Conservation (phyloP, 2,797 vertebrate species). For the Trachops cirrhosus region DNA sequence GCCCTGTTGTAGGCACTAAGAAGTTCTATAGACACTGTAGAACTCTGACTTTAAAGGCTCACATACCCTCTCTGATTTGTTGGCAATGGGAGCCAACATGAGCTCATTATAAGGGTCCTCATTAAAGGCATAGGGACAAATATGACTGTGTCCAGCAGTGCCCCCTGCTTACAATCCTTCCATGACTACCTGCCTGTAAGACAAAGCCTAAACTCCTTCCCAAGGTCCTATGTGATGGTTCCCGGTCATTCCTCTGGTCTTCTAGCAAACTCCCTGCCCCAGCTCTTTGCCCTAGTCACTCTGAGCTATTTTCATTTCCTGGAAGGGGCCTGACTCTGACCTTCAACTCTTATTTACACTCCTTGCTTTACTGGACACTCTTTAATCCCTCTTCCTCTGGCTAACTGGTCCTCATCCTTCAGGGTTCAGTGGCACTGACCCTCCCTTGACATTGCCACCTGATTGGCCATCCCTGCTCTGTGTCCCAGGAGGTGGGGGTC, state of each 20-base stretch:
- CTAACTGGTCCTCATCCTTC: neutral
- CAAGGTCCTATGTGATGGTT: neutral
- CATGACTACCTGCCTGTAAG: neutral
- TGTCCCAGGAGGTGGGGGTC: neutral
- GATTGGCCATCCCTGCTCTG: neutral
- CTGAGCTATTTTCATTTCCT: neutral
- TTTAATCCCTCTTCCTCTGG: neutral
- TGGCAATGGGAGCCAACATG: neutral
- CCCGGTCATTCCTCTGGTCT: neutral
- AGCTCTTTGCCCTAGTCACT: neutral
- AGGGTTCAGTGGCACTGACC: neutral
- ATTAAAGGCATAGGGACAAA: neutral
- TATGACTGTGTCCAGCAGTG: neutral
- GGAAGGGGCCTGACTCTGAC: neutral
- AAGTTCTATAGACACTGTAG: neutral
- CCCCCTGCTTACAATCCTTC: neutral
- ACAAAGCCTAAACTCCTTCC: neutral
- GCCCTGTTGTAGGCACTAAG: neutral
- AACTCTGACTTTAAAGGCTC: neutral
- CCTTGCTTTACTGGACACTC: neutral
- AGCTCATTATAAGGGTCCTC: neutral
- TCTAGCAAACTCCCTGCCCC: neutral
- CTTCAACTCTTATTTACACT: neutral
- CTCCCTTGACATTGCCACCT: neutral
- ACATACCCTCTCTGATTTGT: neutral